These are phyloP conservation scores for Leptopilina syphax DNA, from an alignment of 2,888 invertebrate species.

Conservation along the genomic window DNA sequence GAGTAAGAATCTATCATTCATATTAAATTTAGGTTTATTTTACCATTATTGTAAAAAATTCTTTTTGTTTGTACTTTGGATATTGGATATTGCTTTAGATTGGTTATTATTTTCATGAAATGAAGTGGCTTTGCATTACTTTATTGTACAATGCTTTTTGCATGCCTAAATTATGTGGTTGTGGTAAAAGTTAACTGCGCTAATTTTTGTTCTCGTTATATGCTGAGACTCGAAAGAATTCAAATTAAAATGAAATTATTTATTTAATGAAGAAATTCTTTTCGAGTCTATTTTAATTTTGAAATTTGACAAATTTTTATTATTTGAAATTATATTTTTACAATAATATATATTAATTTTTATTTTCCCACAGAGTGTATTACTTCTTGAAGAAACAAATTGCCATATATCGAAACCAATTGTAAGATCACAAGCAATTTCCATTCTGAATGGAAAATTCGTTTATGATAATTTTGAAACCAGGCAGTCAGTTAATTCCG, in stretches of 20 bases:
- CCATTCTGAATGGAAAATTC: slow-evolving; percentile 78
- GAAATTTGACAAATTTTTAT: not conserved
- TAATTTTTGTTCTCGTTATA: too few species aligned
- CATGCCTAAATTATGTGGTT: not conserved
- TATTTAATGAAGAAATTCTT: too few species aligned
- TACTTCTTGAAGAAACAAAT: slow-evolving; percentile 77
- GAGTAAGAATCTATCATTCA: slow-evolving; percentile 19
- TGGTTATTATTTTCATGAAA: not conserved
- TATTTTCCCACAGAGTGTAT: slow-evolving; percentile 70
- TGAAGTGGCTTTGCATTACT: not conserved
- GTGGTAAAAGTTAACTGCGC: too few species aligned
- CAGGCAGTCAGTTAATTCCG: slow-evolving; percentile 21
- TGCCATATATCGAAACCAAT: slow-evolving; percentile 75
- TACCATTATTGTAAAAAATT: not conserved
- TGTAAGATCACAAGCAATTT: slow-evolving; percentile 77
- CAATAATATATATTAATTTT: slow-evolving; percentile 11
- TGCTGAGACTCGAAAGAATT: too few species aligned
- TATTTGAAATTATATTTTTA: slow-evolving; percentile 38
- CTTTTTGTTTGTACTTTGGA: not conserved
- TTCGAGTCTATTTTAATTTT: too few species aligned
- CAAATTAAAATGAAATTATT: too few species aligned
- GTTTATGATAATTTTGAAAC: slow-evolving; percentile 68
- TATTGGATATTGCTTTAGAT: not conserved
- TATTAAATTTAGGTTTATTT: not conserved
- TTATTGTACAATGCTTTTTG: not conserved